Percentiles rank a stretch among this genome's conserved stretches.
These are phyloP conservation scores for Caenorhabditis sp. DNA, from an alignment of 2,888 invertebrate species.

Conservation along the genomic window DNA sequence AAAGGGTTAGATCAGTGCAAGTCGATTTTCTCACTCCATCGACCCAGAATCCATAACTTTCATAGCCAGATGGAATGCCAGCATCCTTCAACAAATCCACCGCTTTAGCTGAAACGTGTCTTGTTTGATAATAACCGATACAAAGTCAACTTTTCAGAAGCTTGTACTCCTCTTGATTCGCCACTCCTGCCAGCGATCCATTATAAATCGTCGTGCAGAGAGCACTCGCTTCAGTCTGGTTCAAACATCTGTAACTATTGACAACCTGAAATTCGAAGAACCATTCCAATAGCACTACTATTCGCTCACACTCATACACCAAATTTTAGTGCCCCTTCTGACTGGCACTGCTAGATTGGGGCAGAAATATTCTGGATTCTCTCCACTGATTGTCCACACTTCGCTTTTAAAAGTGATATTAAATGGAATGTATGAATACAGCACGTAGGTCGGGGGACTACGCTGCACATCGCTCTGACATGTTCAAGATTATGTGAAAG, in stretches of 20 bases:
- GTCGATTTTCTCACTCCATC: slow-evolving; percentile 1
- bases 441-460: neutral
- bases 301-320: neutral
- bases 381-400: neutral
- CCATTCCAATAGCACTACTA: neutral
- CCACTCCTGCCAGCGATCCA: neutral
- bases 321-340: neutral
- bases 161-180: neutral
- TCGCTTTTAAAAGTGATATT: neutral
- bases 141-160: neutral
- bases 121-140: too few species aligned
- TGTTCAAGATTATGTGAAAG: neutral
- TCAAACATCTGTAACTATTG: neutral
- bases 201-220: neutral
- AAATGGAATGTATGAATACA: neutral
- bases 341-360: neutral
- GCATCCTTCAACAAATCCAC: neutral
- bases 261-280: neutral
- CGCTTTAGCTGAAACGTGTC: neutral
- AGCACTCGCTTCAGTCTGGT: neutral
- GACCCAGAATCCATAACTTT: slow-evolving; percentile 12
- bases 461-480: neutral
- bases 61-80: neutral
- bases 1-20: neutral
- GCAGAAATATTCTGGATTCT: neutral